Conservation (phyloP, 1,140 invertebrate species). For the Caerostris darwini region DNA sequence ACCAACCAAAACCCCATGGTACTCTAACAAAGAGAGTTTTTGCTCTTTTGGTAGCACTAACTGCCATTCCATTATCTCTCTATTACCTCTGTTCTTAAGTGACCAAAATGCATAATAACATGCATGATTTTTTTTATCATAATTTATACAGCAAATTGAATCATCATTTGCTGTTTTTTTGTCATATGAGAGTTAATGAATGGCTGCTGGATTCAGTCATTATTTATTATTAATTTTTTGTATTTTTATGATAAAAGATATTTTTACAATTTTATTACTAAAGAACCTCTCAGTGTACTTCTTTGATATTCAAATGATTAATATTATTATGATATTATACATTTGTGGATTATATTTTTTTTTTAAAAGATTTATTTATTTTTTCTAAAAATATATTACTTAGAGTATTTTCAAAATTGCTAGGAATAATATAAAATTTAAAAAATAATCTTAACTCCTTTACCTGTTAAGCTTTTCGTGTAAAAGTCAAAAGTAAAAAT, state of each 20-base stretch:
- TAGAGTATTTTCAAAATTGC: too few species aligned
- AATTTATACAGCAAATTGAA: background rate
- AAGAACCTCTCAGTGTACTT: too few species aligned
- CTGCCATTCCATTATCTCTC: conserved; percentile 71
- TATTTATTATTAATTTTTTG: background rate
- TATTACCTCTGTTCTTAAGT: conserved; percentile 54
- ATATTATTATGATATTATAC: too few species aligned
- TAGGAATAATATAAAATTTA: too few species aligned
- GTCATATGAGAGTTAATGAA: background rate
- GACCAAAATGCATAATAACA: background rate
- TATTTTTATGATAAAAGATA: conserved; percentile 15
- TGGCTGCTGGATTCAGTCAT: conserved; percentile 70
- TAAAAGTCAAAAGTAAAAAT: too few species aligned
- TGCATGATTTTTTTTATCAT: background rate
- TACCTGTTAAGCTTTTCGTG: too few species aligned
- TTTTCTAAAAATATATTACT: too few species aligned
- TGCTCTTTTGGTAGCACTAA: conserved; percentile 59
- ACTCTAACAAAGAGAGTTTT: conserved; percentile 54
- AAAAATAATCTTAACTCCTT: too few species aligned
- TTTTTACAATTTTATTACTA: background rate
- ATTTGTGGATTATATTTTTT: too few species aligned
- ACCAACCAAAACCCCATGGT: conserved; percentile 61
- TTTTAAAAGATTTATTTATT: too few species aligned
- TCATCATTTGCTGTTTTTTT: background rate
- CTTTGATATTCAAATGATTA: too few species aligned